phyloP scores from a whole-genome alignment of 2,113 vertebrate species.

The Hymenochirus boettgeri region DNA sequence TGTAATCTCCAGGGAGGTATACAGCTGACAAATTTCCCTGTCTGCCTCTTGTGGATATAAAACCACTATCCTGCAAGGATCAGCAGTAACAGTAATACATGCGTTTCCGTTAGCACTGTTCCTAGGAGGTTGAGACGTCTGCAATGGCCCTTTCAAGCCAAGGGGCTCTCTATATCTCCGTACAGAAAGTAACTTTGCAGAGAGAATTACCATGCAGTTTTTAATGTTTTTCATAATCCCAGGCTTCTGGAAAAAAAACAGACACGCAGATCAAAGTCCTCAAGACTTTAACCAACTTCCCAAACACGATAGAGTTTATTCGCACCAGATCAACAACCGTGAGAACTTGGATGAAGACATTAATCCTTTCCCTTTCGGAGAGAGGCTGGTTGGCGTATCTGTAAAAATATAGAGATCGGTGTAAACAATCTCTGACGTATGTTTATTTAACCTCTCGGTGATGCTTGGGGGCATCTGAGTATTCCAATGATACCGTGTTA shows the following conservation, averaged over 20 bases:
- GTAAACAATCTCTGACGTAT: too few species aligned
- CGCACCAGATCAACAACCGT: slow-evolving; percentile 3
- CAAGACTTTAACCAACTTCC: slow-evolving; percentile 46
- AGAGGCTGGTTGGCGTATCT: too few species aligned
- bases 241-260: slow-evolving; percentile 58
- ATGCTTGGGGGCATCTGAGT: too few species aligned
- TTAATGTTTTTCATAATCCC: slow-evolving; percentile 60
- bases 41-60: too few species aligned
- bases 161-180: slow-evolving; percentile 64
- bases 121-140: not conserved
- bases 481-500: too few species aligned
- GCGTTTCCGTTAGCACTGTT: slow-evolving; percentile 47
- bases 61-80: slow-evolving; percentile 44
- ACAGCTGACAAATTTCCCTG: slow-evolving; percentile 58
- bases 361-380: too few species aligned
- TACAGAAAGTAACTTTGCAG: slow-evolving; percentile 51
- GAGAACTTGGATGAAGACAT: slow-evolving; percentile 12
- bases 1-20: slow-evolving; percentile 57
- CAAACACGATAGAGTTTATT: too few species aligned
- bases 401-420: too few species aligned
- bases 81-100: slow-evolving; percentile 49
- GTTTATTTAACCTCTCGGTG: too few species aligned
- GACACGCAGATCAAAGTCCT: slow-evolving; percentile 74
- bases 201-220: slow-evolving; percentile 51
- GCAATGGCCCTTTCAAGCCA: slow-evolving; percentile 31